Evolutionary conservation across 2,888 invertebrate genomes (phyloP).

Genomic region (Eledone cirrhosa): DNA sequence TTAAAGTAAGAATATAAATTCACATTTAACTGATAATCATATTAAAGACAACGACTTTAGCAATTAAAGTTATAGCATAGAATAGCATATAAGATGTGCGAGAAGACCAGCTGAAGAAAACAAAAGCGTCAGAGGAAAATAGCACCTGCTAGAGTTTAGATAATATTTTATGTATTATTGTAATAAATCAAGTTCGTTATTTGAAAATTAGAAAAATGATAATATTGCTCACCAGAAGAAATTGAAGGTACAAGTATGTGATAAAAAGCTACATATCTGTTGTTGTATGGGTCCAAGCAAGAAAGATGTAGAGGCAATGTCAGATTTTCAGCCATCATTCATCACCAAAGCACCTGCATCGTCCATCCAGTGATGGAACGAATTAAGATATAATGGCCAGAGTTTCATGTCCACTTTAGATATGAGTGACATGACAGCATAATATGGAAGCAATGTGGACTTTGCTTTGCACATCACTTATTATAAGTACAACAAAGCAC

Average conservation of each 20-base stretch:
- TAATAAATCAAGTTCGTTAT: too few species aligned
- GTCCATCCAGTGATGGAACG: constrained; percentile 24
- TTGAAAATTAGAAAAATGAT: neutral
- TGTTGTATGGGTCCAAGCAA: constrained; percentile 25
- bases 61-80: too few species aligned
- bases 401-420: constrained; percentile 25
- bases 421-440: constrained; percentile 15
- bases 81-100: too few species aligned
- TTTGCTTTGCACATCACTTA: constrained; percentile 20
- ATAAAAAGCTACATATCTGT: constrained; percentile 22
- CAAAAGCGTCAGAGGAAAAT: too few species aligned
- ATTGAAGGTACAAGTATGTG: neutral
- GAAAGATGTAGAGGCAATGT: constrained; percentile 5
- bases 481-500: neutral
- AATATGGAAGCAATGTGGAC: neutral
- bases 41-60: too few species aligned
- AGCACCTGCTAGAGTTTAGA: too few species aligned
- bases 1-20: too few species aligned
- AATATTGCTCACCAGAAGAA: constrained; percentile 23
- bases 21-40: too few species aligned
- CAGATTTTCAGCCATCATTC: constrained; percentile 28
- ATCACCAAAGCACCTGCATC: constrained; percentile 24
- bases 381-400: constrained; percentile 22
- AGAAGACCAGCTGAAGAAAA: too few species aligned
- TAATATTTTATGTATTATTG: too few species aligned